Evolutionary conservation across 2,113 vertebrate genomes (phyloP).

Genomic region (Sylvilagus bachmani): DNA sequence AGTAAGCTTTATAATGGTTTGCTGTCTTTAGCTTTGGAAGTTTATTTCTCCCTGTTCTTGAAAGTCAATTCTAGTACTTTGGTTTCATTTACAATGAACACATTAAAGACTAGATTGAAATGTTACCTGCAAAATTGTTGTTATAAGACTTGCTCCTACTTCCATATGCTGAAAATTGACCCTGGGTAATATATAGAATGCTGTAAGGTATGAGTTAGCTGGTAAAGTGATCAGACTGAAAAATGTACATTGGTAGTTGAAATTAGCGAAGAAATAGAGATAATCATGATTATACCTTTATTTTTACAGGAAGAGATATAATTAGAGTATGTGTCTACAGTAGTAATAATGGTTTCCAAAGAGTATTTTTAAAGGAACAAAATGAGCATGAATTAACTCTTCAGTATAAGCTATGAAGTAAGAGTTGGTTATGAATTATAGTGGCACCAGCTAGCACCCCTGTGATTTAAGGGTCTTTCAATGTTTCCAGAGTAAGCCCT

Average conservation of each 20-base stretch:
- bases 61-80: constrained; percentile 62
- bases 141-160: constrained; percentile 42
- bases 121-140: constrained; percentile 56
- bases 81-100: constrained; percentile 73
- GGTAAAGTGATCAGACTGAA: constrained; percentile 90
- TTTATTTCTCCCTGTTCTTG: constrained; percentile 20
- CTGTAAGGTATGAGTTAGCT: constrained; percentile 88
- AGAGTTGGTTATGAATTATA: constrained; percentile 75
- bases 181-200: constrained; percentile 35
- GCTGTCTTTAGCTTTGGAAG: constrained; percentile 44
- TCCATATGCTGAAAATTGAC: constrained; percentile 57
- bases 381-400: constrained; percentile 88
- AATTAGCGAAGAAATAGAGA: constrained; percentile 89
- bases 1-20: constrained; percentile 46
- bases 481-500: constrained; percentile 81
- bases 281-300: constrained; percentile 85
- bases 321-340: constrained; percentile 87
- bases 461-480: constrained; percentile 83
- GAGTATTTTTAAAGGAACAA: constrained; percentile 92
- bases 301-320: constrained; percentile 87
- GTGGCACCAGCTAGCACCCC: constrained; percentile 81
- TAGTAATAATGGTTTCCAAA: constrained; percentile 94
- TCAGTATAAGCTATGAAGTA: constrained; percentile 94
- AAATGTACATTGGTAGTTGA: constrained; percentile 89
- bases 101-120: constrained; percentile 37